These are phyloP conservation scores for Nesoenas mayeri DNA, from an alignment of 2,113 vertebrate species.

Conservation along the genomic window DNA sequence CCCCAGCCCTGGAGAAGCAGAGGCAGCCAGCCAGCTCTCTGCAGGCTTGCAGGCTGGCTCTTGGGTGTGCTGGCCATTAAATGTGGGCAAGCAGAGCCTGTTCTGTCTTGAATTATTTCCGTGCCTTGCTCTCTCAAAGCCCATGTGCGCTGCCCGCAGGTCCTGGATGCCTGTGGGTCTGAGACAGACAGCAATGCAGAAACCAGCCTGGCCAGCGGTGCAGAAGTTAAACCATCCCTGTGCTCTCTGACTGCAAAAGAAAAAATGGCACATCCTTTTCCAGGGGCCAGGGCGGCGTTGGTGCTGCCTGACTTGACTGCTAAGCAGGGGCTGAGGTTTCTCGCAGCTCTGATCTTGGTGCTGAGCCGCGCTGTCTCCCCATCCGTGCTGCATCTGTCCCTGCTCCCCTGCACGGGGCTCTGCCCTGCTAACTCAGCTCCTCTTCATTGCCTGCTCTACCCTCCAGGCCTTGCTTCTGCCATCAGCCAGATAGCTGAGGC, in stretches of 20 bases:
- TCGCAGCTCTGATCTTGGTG: background rate
- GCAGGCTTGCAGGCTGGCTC: background rate
- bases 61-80: background rate
- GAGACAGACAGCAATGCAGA: background rate
- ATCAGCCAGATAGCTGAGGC: background rate
- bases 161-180: background rate
- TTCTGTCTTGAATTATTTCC: background rate
- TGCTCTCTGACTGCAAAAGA: background rate
- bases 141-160: fast-evolving
- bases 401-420: background rate
- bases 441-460: background rate
- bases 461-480: background rate
- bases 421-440: background rate
- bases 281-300: fast-evolving
- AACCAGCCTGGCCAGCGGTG: fast-evolving
- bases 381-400: fast-evolving
- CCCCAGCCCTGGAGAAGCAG: background rate
- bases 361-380: fast-evolving
- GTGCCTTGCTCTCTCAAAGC: background rate
- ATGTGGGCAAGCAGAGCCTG: background rate
- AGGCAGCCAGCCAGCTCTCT: background rate
- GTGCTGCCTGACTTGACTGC: slow-evolving; percentile 33
- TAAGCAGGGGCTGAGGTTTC: background rate
- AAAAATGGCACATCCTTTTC: background rate
- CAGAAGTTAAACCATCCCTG: background rate